Base-by-base conservation (phyloP, 2,888 invertebrate species). In the Ceratothoa steindachneri region DNA sequence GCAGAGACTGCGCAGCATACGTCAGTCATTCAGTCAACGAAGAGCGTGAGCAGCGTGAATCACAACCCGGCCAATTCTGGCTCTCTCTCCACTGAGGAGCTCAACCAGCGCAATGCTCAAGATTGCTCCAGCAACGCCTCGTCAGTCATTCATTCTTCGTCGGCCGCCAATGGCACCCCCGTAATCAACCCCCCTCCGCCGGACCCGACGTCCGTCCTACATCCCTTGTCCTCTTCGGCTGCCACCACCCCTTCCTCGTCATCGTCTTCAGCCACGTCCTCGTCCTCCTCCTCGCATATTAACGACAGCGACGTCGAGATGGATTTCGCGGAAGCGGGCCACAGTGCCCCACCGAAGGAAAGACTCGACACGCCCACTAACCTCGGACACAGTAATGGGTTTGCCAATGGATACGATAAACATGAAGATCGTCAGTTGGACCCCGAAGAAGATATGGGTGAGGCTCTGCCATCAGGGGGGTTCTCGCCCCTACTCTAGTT, bases 11-110 rank as follows among this genome's bases (percentile, higher is more conserved):
- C 27, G 24, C 78, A 78, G 66, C 90, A 90, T 85, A 90, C 92
- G 64, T 92, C 93, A 81, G 93, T 93, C 72, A 93, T 93, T 84
- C 90, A 92, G 84, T 93, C 92, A 84, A 92, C 93, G 77, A 88
- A 88, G 84, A 69, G 69, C 22, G 68, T 71, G 27, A 72, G 69
- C 30, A 71, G 75, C 22, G 69, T 69, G 60, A 65, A 30, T 29
- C 69, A 31, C 64, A 55, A 9, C 30, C 1, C 71, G 22, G 1
- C 22, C 2, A 24, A 24, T 60, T 60, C 22, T 60, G 22, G 73
- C 27, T 24, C 73, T 31, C 60, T 71, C 27, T 83, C 83, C 73
- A 84, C 86, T 68, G 87, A 87, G 81, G 88, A 88, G 81, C 85
- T 87, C 84, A 88, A 86, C 81, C 83, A 86, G 82, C 71, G 75